phyloP scores from a whole-genome alignment of 2,113 vertebrate genomes.

The Hippocampus zosterae region DNA sequence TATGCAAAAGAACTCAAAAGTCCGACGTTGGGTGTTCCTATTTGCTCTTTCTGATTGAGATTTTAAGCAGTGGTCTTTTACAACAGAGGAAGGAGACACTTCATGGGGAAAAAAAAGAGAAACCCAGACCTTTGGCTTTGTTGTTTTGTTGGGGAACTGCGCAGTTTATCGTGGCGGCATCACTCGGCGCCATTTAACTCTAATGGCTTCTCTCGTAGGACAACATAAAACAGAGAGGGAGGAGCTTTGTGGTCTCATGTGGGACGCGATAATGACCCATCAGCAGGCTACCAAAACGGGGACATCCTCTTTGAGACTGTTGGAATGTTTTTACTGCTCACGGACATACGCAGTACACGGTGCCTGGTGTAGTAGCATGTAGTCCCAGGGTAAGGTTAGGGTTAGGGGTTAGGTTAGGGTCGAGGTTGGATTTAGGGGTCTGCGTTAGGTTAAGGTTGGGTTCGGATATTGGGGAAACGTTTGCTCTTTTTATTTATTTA shows the following conservation, averaged over 20 bases:
- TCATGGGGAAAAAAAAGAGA: background rate
- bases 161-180: conserved; percentile 45
- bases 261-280: conserved; percentile 32
- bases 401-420: no score
- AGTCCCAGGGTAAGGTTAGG: no score
- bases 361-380: background rate
- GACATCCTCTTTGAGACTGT: conserved; percentile 22
- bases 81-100: background rate
- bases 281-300: conserved; percentile 24
- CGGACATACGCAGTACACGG: background rate
- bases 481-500: no score
- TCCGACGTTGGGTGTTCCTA: background rate
- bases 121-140: background rate
- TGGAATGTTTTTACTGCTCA: background rate
- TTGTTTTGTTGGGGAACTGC: background rate
- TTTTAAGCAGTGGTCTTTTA: background rate
- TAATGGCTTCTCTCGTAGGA: conserved; percentile 42
- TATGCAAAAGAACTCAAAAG: conserved; percentile 1
- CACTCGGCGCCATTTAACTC: conserved; percentile 33
- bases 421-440: no score
- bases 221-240: conserved; percentile 24
- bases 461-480: no score
- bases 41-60: background rate
- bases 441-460: no score
- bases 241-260: conserved; percentile 30